Evolutionary conservation across 2,888 invertebrate species (phyloP).

Genomic region (Dynastes tityus): DNA sequence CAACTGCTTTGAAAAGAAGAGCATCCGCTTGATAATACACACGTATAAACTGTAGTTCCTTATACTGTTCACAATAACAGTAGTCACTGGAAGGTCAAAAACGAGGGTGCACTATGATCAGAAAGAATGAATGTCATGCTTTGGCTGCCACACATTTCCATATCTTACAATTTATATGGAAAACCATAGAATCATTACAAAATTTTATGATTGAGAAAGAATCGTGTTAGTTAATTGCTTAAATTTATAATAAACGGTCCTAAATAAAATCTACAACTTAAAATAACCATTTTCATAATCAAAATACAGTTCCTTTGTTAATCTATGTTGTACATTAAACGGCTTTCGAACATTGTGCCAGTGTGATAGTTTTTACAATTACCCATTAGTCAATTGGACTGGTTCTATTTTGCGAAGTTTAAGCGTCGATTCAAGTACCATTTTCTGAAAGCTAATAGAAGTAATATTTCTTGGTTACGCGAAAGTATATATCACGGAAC

Average conservation of each 20-base stretch:
- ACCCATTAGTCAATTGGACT: neutral
- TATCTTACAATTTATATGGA: no score
- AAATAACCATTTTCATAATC: neutral
- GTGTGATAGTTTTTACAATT: neutral
- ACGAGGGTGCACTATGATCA: no score
- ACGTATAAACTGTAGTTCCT: no score
- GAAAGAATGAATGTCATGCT: no score
- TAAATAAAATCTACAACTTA: neutral
- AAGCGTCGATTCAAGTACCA: neutral
- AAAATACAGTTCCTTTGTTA: neutral
- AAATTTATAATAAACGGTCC: neutral
- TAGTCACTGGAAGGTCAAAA: no score
- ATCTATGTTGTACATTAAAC: neutral
- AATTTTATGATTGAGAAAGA: no score
- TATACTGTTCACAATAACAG: no score
- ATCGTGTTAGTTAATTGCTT: neutral
- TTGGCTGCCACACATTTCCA: no score
- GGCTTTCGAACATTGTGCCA: neutral
- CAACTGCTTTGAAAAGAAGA: no score
- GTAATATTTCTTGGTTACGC: neutral
- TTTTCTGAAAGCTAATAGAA: neutral
- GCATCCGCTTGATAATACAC: no score
- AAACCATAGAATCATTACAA: no score
- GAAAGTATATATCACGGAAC: constrained; percentile 1
- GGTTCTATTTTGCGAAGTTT: neutral